Base-by-base conservation (phyloP, 2,888 invertebrate genomes). In the Ametastegia equiseti region DNA sequence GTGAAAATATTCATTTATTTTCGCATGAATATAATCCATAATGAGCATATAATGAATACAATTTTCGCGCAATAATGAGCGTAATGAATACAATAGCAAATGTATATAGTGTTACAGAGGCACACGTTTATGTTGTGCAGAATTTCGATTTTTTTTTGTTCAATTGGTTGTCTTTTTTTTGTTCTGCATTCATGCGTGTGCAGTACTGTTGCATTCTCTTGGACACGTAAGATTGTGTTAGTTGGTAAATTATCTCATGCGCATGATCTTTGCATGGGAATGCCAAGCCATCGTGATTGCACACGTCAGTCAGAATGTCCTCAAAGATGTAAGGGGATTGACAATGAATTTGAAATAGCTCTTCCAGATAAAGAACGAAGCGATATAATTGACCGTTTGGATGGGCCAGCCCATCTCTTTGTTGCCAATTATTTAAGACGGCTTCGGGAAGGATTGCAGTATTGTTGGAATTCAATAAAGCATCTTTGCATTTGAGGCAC, bases 131-230 rank as follows among this genome's bases (percentile, higher is more conserved):
- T n/a, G n/a, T n/a, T n/a, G n/a, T n/a, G n/a, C n/a, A 81, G 50
- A 81, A 81, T 65, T 81, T 78, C 0, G 80, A 13, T 36, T n/a
- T 15, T 27, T 81, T 77, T 71, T 80, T 82, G 15, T 67, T 57
- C 11, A 30, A 6, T 3, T 65, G 47, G 27, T 81, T 11, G 27
- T 71, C 27, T 80, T 80, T 79, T 23, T 47, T n/a, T 82, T 80
- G 65, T 63, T 80, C 79, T 50, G 71, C 7, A 50, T 82, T 80
- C 23, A 80, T 33, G 9, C 78, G 42, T 60, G 69, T 30, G 45
- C 67, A 81, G 45, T 82, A 81, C 15, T 82, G 81, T 45, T 80
- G 82, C 82, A 82, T 83, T 6, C 83, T 78, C 69, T 60, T 60
- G 5, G 50, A 47, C n/a, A 81, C 77, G 27, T 69, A 83, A 60